phyloP scores from a whole-genome alignment of 1,140 invertebrate species.

The Elymnias hypermnestra region DNA sequence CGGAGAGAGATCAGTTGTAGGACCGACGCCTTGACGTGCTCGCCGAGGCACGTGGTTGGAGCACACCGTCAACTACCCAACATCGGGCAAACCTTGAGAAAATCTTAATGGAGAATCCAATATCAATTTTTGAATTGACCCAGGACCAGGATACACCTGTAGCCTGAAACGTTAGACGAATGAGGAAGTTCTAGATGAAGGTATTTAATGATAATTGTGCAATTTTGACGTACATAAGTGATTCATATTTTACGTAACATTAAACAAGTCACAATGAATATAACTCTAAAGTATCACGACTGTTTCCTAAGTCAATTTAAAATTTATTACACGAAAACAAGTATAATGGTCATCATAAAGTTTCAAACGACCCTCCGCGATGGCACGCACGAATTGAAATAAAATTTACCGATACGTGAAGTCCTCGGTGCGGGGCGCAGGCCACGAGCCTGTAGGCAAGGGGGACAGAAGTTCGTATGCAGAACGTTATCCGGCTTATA shows the following conservation, averaged over 20 bases:
- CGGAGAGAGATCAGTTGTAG: no score
- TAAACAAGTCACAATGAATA: conserved; percentile 16
- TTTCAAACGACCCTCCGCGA: conserved; percentile 27
- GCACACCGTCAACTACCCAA: no score
- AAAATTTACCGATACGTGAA: conserved; percentile 47
- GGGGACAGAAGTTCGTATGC: conserved; percentile 20
- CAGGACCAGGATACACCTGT: no score
- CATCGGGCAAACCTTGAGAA: no score
- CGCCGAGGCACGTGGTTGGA: no score
- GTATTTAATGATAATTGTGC: not conserved
- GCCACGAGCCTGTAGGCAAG: no score
- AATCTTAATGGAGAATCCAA: no score
- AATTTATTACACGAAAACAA: conserved; percentile 36
- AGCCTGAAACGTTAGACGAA: no score
- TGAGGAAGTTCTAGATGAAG: no score
- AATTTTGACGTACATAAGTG: not conserved
- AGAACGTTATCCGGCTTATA: conserved; percentile 34
- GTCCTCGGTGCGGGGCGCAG: conserved; percentile 15
- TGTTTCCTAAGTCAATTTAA: conserved; percentile 35
- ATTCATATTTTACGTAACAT: conserved; percentile 18
- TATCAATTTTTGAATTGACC: no score
- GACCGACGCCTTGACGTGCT: no score
- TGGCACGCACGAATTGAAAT: conserved; percentile 44
- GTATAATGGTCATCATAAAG: conserved; percentile 38
- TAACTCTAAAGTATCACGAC: conserved; percentile 21